Evolutionary conservation across 2,113 vertebrate species (phyloP), one percentile per base, ranked within the genome.

Genomic region (Lycocorax pyrrhopterus): DNA sequence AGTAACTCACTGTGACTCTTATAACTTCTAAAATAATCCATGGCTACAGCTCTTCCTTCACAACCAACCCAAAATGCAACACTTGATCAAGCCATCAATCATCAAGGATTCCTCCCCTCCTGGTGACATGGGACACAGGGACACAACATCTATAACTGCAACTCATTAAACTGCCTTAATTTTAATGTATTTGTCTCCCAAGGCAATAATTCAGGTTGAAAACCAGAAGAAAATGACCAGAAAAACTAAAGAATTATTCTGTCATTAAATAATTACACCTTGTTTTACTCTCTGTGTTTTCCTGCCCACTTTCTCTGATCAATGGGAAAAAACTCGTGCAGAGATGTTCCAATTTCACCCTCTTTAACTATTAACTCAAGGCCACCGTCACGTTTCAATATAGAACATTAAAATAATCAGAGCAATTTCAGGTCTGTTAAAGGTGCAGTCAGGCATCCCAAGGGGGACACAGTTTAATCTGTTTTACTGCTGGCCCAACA

Each of bases 401-500:
- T 41, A 95, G 84, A 94, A 79, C 93, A 96, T 97, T 97, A 96
- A 98, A 97, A 88, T 97, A 97, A 98, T 95, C 89, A 97, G 93
- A 98, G 96, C 96, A 98, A 97, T 97, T 96, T 96, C 97, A 90
- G 95, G 95, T 98, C 98, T 93, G 97, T 98, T 98, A 98, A 97
- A 98, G 97, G 98, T 98, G 97, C 97, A 99, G 97, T 90, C 94
- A 98, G 97, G 97, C 97, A 97, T 98, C 97, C 96, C 96, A 91
- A 98, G 95, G 96, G 96, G 96, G 97, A 93, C 97, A 97, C 98
- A 98, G 97, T 98, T 97, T 98, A 98, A 97, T 97, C 96, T 97
- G 90, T 95, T 98, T 98, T 98, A 97, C 98, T 97, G 97, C 93
- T 97, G 96, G 97, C 96, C 97, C 96, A 98, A 98, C 98, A 98